These are phyloP conservation scores for Clarias fuscus DNA, from an alignment of 2,797 vertebrate genomes.

Conservation along the genomic window DNA sequence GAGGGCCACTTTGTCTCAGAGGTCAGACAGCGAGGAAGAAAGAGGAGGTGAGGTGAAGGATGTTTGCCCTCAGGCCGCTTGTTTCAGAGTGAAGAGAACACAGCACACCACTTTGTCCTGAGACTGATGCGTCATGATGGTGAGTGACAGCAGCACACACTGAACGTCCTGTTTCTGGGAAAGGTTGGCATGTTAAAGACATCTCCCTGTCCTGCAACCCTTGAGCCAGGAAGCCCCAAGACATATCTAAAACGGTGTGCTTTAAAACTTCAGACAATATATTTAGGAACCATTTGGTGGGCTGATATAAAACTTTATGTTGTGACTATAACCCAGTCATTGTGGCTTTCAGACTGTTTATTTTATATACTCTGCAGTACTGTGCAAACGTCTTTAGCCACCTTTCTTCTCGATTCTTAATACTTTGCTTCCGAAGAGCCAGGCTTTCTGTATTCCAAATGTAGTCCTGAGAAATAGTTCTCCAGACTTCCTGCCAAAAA, in stretches of 20 bases:
- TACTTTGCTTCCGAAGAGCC: too few relatives aligned
- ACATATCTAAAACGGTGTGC: not conserved
- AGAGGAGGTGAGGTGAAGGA: not conserved
- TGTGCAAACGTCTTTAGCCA: too few relatives aligned
- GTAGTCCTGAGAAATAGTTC: too few relatives aligned
- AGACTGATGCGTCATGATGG: constrained; percentile 2
- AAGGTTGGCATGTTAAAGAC: constrained; percentile 6
- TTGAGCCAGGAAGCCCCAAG: not conserved
- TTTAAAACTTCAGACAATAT: not conserved
- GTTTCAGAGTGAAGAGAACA: not conserved
- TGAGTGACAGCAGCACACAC: constrained; percentile 27
- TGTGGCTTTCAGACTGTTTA: not conserved
- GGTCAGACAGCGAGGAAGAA: not conserved
- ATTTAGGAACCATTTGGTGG: not conserved
- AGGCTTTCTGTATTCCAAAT: too few relatives aligned
- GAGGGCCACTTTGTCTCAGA: not conserved
- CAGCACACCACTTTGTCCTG: not conserved
- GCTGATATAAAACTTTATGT: not conserved
- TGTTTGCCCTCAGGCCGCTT: not conserved
- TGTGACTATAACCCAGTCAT: not conserved
- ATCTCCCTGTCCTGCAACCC: not conserved
- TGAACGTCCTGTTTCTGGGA: constrained; percentile 2
- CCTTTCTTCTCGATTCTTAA: too few relatives aligned
- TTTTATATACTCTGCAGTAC: not conserved
- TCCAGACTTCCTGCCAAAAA: too few relatives aligned